phyloP scores from a whole-genome alignment of 2,797 vertebrate species.

The Iguana delicatissima region DNA sequence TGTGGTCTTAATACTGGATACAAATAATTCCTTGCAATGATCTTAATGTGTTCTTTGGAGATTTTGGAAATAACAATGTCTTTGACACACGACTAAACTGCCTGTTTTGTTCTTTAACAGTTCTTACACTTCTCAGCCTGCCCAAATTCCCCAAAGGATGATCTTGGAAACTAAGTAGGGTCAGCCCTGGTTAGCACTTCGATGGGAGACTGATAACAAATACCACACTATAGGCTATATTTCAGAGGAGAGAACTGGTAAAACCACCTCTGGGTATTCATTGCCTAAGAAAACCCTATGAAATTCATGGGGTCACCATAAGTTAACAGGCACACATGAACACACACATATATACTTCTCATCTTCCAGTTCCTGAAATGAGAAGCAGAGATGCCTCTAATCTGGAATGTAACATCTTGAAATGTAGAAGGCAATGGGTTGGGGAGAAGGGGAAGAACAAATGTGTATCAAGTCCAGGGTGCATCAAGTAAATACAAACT shows the following conservation, averaged over 20 bases:
- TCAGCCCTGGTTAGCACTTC: too few species aligned
- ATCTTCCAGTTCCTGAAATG: conserved; percentile 44
- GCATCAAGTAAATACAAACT: conserved; percentile 7
- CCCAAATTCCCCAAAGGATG: too few species aligned
- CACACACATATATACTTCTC: background rate
- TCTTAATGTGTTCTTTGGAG: background rate
- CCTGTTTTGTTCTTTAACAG: background rate
- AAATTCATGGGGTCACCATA: too few species aligned
- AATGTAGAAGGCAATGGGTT: background rate
- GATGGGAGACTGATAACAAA: too few species aligned
- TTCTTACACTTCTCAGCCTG: conserved; percentile 6
- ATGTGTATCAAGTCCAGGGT: background rate
- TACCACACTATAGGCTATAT: too few species aligned
- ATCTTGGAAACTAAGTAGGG: too few species aligned
- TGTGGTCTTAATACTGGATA: conserved; percentile 23
- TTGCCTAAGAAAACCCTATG: too few species aligned
- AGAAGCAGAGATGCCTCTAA: conserved; percentile 27
- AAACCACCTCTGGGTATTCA: too few species aligned
- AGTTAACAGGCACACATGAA: too few species aligned
- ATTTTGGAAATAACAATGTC: conserved; percentile 24
- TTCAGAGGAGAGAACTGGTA: too few species aligned
- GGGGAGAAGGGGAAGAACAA: background rate
- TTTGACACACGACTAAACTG: background rate
- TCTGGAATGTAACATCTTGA: conserved; percentile 22
- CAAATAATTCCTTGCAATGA: conserved; percentile 31